Conservation (phyloP, 2,113 vertebrate species). For the Pteronura brasiliensis region DNA sequence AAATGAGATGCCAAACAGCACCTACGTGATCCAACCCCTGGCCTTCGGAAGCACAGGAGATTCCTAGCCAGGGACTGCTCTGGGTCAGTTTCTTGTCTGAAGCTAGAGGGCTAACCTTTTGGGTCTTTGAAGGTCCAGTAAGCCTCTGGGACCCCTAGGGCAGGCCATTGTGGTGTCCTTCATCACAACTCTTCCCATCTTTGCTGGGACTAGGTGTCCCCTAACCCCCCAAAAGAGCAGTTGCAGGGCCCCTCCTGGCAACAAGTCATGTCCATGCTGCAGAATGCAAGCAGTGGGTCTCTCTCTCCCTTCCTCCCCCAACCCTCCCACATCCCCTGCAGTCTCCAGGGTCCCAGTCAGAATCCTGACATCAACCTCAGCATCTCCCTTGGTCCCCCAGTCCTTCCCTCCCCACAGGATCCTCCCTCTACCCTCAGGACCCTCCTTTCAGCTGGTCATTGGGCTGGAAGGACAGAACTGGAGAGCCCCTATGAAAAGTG, state of each 20-base stretch:
- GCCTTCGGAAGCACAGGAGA: slow-evolving; percentile 1
- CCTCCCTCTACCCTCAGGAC: slow-evolving; percentile 43
- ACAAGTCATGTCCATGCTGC: background rate
- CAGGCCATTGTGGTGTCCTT: background rate
- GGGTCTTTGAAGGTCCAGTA: background rate
- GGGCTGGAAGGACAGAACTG: background rate
- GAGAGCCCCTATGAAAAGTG: slow-evolving; percentile 16
- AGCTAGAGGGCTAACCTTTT: background rate
- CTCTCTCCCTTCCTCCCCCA: background rate
- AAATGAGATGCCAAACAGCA: slow-evolving; percentile 6
- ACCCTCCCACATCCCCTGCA: background rate
- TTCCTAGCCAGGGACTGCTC: background rate
- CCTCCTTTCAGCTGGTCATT: slow-evolving; percentile 9
- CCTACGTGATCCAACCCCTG: background rate
- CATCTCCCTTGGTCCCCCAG: background rate
- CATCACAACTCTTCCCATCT: background rate
- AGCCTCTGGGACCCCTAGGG: background rate
- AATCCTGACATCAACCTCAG: background rate
- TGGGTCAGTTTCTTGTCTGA: background rate
- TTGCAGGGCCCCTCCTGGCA: background rate
- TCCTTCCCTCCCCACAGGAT: background rate
- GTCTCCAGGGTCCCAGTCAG: background rate
- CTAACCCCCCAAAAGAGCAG: background rate
- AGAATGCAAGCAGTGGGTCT: background rate
- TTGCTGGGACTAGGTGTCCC: background rate